phyloP scores from a whole-genome alignment of 2,888 invertebrate species.

The Hirtodrosophila histrioides region DNA sequence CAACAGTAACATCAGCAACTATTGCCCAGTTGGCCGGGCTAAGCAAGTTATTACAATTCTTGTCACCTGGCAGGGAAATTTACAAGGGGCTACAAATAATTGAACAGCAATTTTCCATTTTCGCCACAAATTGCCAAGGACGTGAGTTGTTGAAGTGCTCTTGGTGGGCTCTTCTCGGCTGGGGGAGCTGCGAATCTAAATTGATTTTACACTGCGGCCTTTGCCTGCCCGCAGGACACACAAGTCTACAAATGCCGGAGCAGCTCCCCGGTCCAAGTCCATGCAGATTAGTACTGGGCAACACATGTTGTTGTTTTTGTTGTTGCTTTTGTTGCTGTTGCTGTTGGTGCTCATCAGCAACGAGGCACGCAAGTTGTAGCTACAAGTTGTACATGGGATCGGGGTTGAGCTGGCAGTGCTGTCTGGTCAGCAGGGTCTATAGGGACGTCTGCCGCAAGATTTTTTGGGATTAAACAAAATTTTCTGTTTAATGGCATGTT shows the following conservation, averaged over 20 bases:
- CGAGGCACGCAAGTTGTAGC: constrained; percentile 76
- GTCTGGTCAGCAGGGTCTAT: constrained; percentile 16
- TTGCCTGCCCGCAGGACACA: constrained; percentile 70
- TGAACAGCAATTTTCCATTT: constrained; percentile 82
- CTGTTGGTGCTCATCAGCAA: constrained; percentile 67
- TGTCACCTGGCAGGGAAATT: constrained; percentile 77
- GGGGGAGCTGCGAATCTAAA: constrained; percentile 67
- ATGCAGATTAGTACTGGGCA: constrained; percentile 70
- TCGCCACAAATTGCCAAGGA: constrained; percentile 74
- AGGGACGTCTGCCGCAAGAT: constrained; percentile 11
- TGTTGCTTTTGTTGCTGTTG: constrained; percentile 29
- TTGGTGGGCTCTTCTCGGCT: not conserved
- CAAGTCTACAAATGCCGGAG: constrained; percentile 39
- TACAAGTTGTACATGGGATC: constrained; percentile 73
- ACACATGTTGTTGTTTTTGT: constrained; percentile 62
- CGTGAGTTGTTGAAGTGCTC: constrained; percentile 53
- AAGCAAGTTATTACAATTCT: constrained; percentile 78
- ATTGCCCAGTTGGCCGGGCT: constrained; percentile 19
- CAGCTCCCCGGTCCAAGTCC: constrained; percentile 31
- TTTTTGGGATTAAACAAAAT: constrained; percentile 55
- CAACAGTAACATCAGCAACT: constrained; percentile 11
- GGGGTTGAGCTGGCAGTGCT: constrained; percentile 23
- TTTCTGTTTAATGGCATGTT: constrained; percentile 82
- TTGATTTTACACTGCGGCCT: constrained; percentile 77
- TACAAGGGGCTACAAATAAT: constrained; percentile 81